phyloP scores from a whole-genome alignment of 2,797 vertebrate genomes.

The Acrocephalus scirpaceus region DNA sequence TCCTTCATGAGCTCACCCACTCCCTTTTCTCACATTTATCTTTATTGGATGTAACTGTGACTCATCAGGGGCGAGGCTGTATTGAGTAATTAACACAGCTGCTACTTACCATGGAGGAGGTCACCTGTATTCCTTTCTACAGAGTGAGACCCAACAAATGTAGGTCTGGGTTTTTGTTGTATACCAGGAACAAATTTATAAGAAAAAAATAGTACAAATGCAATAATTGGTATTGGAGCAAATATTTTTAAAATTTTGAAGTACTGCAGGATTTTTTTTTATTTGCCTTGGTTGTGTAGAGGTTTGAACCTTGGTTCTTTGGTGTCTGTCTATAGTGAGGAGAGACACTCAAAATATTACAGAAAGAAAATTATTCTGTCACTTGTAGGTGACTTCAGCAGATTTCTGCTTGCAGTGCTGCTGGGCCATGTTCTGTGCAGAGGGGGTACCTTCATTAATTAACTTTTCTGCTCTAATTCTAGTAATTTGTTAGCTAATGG shows the following conservation, averaged over 20 bases:
- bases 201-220: rapidly evolving
- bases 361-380: not conserved
- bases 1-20: not conserved
- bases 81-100: not conserved
- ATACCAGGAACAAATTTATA: not conserved
- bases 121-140: not conserved
- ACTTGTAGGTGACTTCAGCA: not conserved
- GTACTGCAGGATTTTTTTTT: not conserved
- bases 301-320: not conserved
- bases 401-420: not conserved
- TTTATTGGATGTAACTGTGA: not conserved
- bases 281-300: not conserved
- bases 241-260: not conserved
- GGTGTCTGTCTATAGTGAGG: not conserved
- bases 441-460: not conserved
- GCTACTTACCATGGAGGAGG: not conserved
- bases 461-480: not conserved
- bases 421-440: not conserved
- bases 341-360: not conserved
- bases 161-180: not conserved
- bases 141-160: not conserved
- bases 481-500: not conserved
- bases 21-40: not conserved
- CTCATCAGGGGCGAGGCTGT: not conserved
- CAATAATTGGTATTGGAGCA: not conserved